Conservation (phyloP, 2,888 invertebrate genomes). For the Rhagium mordax region DNA sequence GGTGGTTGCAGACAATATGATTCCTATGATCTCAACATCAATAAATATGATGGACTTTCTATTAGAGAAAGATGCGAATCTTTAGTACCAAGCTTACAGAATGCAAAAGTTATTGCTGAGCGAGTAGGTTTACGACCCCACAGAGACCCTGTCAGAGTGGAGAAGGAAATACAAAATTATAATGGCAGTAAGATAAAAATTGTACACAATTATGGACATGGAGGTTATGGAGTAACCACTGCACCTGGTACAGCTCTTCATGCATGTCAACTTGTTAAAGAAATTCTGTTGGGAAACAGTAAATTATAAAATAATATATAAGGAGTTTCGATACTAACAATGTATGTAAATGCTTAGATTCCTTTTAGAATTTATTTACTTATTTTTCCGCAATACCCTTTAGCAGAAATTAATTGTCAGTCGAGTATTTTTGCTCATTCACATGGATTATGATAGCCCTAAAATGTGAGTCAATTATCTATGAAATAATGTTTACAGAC, state of each 20-base stretch:
- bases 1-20: slow-evolving; percentile 91
- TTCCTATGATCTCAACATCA: slow-evolving; percentile 79
- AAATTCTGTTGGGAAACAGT: slow-evolving; percentile 69
- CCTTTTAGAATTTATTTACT: no score
- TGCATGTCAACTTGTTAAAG: slow-evolving; percentile 80
- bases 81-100: slow-evolving; percentile 80
- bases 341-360: no score
- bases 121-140: slow-evolving; percentile 90
- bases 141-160: slow-evolving; percentile 81
- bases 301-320: slow-evolving; percentile 58
- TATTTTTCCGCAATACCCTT: no score
- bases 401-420: no score
- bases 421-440: no score
- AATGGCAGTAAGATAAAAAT: slow-evolving; percentile 74
- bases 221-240: slow-evolving; percentile 92
- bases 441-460: no score
- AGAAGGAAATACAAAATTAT: slow-evolving; percentile 72
- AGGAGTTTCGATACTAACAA: no score
- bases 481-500: no score
- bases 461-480: no score
- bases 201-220: slow-evolving; percentile 96
- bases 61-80: slow-evolving; percentile 85
- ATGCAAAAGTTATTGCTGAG: slow-evolving; percentile 76
- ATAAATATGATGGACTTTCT: slow-evolving; percentile 81
- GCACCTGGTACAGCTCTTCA: slow-evolving; percentile 90